Base-by-base conservation (phyloP, 2,888 invertebrate genomes). In the Hetaerina titia region DNA sequence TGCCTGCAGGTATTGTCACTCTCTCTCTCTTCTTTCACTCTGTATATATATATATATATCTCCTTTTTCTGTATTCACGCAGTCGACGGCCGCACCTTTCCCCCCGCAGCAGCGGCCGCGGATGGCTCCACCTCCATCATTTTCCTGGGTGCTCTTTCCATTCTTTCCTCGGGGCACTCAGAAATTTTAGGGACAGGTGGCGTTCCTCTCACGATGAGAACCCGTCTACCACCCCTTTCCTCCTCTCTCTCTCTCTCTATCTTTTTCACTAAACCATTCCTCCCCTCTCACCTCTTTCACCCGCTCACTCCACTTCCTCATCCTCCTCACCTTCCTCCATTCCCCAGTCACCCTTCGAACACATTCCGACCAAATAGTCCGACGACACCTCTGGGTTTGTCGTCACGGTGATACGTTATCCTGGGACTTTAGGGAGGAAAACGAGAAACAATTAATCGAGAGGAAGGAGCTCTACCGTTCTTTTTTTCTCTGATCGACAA, bases 141-240 rank as follows among this genome's bases (percentile, higher is more conserved):
- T 81, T 81, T 15, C 81, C 31, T 31, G 11, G n/a, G 81, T 81
- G 25, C 31, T 31, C 81, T 31, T 11, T 81, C 31, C 13, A 31
- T 81, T 81, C 81, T 31, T 31, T 81, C 25, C 15, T 31, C 31
- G 7, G 81, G 31, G 81, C 31, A 11, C 81, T 13, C 31, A 25
- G 81, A 81, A 81, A 81, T 81, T 81, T 81, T 81, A 81, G 81
- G 81, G 81, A 31, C 81, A 81, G 31, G 81, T 81, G 81, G 81
- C 81, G 81, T 81, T 31, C 81, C 81, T 81, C 81, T 81, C 81
- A 81, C 81, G 81, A 81, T 31, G 9, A 81, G 31, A 69, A 81
- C 81, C 81, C 31, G 81, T 81, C 81, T 81, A 31, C 31, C 81
- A 60, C 60, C 31, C 31, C 81, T 81, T 81, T 15, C 81, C 81